A percentile compares a stretch with the other conserved stretches of the same genome.
These are phyloP conservation scores for Pseudococcus jackbeardsleyi DNA, from an alignment of 2,888 invertebrate species.

Conservation along the genomic window DNA sequence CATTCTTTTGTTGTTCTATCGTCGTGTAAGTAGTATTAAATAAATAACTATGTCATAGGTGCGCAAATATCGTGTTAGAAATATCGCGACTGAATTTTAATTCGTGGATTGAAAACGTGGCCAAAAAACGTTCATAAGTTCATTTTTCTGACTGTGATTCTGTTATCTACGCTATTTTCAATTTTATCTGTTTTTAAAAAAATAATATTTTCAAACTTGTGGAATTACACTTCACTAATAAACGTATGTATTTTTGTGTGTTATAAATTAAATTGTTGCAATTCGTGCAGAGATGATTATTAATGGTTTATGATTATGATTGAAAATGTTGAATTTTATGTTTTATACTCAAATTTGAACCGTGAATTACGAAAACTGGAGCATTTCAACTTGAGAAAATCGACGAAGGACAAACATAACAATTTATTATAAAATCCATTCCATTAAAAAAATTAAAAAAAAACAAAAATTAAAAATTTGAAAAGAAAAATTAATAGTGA, in stretches of 20 bases:
- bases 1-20: too few relatives aligned
- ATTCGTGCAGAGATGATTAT: neutral
- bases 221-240: neutral
- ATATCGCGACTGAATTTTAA: conserved; percentile 6
- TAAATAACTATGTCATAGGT: neutral
- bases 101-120: neutral
- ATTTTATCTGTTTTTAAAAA: conserved; percentile 20
- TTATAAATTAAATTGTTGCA: neutral
- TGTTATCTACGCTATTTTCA: conserved; percentile 32
- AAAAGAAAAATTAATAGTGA: too few relatives aligned
- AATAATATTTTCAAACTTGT: neutral
- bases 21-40: neutral
- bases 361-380: too few relatives aligned
- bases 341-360: too few relatives aligned
- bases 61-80: neutral
- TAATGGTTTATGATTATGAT: too few relatives aligned
- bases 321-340: too few relatives aligned
- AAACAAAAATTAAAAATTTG: too few relatives aligned
- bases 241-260: neutral
- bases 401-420: too few relatives aligned
- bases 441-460: too few relatives aligned
- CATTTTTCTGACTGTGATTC: conserved; percentile 44
- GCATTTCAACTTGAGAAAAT: too few relatives aligned
- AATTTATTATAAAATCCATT: too few relatives aligned
- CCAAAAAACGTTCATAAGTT: neutral